Percentiles rank a stretch among this genome's conserved stretches.
phyloP scores from a whole-genome alignment of 2,797 vertebrate genomes.

The Brotula barbata region DNA sequence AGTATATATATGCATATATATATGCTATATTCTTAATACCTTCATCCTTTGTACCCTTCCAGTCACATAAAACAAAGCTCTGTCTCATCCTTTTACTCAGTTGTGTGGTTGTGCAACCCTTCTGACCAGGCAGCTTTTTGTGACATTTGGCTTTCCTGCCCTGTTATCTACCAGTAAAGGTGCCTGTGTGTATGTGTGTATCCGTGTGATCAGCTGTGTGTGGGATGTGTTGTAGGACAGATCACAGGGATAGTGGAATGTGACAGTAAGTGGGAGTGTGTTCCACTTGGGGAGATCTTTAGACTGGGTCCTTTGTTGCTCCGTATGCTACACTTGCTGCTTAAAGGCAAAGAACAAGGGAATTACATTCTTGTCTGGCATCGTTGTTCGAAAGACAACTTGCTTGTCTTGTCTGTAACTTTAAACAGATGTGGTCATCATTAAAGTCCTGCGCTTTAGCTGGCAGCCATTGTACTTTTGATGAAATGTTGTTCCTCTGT shows the following conservation, averaged over 20 bases:
- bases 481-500: not conserved
- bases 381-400: constrained; percentile 20
- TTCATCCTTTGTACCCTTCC: not conserved
- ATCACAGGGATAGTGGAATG: constrained; percentile 66
- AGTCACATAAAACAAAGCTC: not conserved
- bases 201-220: constrained; percentile 55
- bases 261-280: constrained; percentile 66
- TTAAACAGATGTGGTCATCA: constrained; percentile 8
- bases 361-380: constrained; percentile 39
- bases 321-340: constrained; percentile 31
- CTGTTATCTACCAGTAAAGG: constrained; percentile 61
- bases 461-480: not conserved
- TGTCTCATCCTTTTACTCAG: not conserved
- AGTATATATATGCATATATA: no score
- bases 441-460: constrained; percentile 19
- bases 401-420: constrained; percentile 1
- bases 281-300: constrained; percentile 51
- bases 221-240: constrained; percentile 59
- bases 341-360: constrained; percentile 54
- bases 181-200: constrained; percentile 26
- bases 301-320: constrained; percentile 56
- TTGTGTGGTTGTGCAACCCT: constrained; percentile 29
- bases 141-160: constrained; percentile 54
- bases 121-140: constrained; percentile 31
- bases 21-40: no score